Percentiles rank a stretch among this genome's conserved stretches.
Evolutionary conservation across 2,797 vertebrate genomes (phyloP).

Genomic region (Rhincodon typus): DNA sequence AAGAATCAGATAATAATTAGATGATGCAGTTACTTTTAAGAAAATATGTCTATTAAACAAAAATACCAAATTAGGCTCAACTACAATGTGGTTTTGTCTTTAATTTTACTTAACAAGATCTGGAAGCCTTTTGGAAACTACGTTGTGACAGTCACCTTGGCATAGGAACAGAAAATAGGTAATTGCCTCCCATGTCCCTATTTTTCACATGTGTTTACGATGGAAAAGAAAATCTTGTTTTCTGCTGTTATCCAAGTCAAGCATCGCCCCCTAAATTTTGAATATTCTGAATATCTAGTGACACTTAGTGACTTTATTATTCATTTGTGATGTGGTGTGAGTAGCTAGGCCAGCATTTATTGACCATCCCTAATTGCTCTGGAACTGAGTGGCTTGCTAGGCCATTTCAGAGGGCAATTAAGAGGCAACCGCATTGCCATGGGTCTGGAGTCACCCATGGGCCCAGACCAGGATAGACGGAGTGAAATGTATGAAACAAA

Average conservation of each 20-base stretch:
- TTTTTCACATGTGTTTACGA: neutral
- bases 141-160: neutral
- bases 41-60: neutral
- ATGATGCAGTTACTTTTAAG: neutral
- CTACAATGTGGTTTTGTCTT: neutral
- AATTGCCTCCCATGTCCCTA: neutral
- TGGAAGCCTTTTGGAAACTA: neutral
- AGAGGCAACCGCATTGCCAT: too few relatives aligned
- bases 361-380: too few relatives aligned
- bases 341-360: too few relatives aligned
- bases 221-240: neutral
- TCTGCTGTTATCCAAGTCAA: neutral
- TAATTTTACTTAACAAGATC: neutral
- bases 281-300: neutral
- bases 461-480: too few relatives aligned
- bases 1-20: neutral
- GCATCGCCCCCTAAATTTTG: neutral
- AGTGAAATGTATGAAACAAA: too few relatives aligned
- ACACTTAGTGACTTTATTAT: too few relatives aligned
- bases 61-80: neutral
- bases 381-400: too few relatives aligned
- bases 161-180: neutral
- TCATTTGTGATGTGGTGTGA: too few relatives aligned
- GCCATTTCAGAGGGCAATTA: too few relatives aligned
- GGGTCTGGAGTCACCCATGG: too few relatives aligned